Percentiles rank a stretch among this genome's conserved stretches.
Evolutionary conservation across 2,113 vertebrate genomes (phyloP).

Genomic region (Pluvianellus socialis): DNA sequence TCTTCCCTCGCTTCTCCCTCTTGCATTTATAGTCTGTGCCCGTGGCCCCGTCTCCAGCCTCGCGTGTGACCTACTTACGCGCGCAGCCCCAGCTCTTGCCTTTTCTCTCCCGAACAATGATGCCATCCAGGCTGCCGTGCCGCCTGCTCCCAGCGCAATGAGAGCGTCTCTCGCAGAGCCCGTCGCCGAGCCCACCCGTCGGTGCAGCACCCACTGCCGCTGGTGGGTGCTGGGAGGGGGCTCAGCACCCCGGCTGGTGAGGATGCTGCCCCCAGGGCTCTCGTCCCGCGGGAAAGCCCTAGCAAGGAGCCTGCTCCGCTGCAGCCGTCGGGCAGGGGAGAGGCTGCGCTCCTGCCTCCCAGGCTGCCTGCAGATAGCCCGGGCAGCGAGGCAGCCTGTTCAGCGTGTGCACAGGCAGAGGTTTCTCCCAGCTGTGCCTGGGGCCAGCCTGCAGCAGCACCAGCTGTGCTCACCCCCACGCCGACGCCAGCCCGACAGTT

Average conservation of each 20-base stretch:
- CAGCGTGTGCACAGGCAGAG: neutral
- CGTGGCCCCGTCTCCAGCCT: slow-evolving; percentile 8
- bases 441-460: neutral
- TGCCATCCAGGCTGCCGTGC: neutral
- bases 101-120: neutral
- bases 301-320: neutral
- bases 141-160: neutral
- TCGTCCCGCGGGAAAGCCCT: rapidly evolving
- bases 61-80: slow-evolving; percentile 41
- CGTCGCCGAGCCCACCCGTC: rapidly evolving
- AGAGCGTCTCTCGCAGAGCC: rapidly evolving
- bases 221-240: neutral
- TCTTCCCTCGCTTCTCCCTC: neutral
- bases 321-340: neutral
- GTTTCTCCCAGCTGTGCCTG: neutral
- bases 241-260: neutral
- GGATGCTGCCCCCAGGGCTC: neutral
- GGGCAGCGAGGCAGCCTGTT: neutral
- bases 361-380: neutral
- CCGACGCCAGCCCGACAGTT: neutral
- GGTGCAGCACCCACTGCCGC: neutral
- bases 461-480: neutral
- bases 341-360: neutral
- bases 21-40: neutral
- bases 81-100: slow-evolving; percentile 8